These are phyloP conservation scores for Sylvilagus bachmani DNA, from an alignment of 2,113 vertebrate species.

Conservation along the genomic window DNA sequence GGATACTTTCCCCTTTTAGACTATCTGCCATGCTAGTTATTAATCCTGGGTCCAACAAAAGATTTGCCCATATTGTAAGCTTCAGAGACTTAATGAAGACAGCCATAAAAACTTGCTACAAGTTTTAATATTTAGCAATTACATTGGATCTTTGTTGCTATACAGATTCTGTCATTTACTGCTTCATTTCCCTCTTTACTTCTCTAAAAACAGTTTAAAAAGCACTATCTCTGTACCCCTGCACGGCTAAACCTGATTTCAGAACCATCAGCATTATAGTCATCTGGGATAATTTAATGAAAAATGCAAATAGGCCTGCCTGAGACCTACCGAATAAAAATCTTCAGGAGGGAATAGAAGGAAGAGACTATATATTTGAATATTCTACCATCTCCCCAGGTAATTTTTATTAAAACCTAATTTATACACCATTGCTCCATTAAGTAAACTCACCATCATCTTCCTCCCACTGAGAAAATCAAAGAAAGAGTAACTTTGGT, in stretches of 20 bases:
- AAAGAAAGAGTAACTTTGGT: constrained; percentile 1
- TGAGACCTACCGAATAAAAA: background rate
- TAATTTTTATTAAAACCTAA: constrained; percentile 38
- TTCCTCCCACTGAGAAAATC: background rate
- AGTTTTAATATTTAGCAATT: background rate
- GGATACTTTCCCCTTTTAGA: background rate
- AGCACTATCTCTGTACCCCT: background rate
- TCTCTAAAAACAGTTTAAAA: constrained; percentile 31
- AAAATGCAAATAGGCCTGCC: background rate
- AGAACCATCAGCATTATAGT: background rate
- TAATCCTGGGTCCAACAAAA: background rate
- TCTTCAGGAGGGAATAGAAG: background rate
- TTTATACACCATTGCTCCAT: background rate
- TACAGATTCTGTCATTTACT: background rate
- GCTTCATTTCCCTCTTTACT: background rate
- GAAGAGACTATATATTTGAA: background rate
- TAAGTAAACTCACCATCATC: constrained; percentile 22
- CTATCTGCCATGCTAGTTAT: background rate
- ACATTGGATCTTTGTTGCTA: background rate
- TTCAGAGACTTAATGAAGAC: background rate
- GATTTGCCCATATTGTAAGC: background rate
- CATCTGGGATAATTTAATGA: background rate
- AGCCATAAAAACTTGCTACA: constrained; percentile 3
- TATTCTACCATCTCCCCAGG: background rate
- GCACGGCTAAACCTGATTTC: background rate